Evolutionary conservation across 2,113 vertebrate species (phyloP).

Genomic region (Rafetus swinhoei): DNA sequence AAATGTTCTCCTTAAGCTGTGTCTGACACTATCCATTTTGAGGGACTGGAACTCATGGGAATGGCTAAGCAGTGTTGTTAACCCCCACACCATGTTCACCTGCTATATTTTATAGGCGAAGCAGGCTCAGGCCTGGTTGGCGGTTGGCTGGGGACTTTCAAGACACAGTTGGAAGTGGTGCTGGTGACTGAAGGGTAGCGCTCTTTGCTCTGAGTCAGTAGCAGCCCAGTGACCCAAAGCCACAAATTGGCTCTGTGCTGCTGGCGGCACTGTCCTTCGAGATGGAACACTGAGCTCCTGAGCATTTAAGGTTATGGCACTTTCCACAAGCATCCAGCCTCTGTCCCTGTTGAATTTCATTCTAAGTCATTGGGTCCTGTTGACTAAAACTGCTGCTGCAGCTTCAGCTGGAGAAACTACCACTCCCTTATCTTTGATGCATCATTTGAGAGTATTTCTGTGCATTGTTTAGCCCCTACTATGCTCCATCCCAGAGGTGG

Average conservation of each 20-base stretch:
- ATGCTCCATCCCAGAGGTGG: neutral
- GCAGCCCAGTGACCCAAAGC: neutral
- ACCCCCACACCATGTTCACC: rapidly evolving
- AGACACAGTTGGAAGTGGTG: neutral
- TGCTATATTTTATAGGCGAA: neutral
- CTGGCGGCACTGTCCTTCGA: neutral
- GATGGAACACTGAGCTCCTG: neutral
- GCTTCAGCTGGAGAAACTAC: neutral
- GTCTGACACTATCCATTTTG: neutral
- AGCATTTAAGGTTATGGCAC: neutral
- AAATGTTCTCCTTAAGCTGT: neutral
- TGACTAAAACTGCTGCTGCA: rapidly evolving
- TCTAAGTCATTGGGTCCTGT: neutral
- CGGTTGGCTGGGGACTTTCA: neutral
- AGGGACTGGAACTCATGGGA: neutral
- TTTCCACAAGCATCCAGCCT: neutral
- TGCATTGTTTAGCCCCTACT: neutral
- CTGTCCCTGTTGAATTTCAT: neutral
- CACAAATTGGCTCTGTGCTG: neutral
- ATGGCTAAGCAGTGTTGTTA: neutral
- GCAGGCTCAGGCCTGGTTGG: neutral
- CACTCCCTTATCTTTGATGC: neutral
- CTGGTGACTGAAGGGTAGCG: neutral
- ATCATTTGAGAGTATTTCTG: neutral
- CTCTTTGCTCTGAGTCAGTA: neutral